A percentile compares a stretch with the other conserved stretches of the same genome.
Conservation (phyloP, 2,797 vertebrate species). For the Enteromius thamalakanensis region DNA sequence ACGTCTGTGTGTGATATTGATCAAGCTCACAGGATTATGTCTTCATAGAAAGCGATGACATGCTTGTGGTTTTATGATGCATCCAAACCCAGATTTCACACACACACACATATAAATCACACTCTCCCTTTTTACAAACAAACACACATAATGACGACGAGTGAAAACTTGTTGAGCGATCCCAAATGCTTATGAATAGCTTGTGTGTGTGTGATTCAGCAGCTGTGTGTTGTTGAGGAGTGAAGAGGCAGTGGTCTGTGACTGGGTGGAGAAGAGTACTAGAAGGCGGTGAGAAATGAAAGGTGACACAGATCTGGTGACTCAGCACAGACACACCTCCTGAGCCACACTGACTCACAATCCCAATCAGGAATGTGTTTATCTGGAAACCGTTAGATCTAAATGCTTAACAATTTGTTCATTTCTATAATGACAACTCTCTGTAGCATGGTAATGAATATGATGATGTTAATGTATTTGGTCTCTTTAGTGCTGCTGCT, state of each 20-base stretch:
- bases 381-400: constrained; percentile 21
- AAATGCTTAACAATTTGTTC: neutral
- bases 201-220: constrained; percentile 8
- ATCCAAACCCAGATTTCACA: constrained; percentile 15
- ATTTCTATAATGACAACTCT: neutral
- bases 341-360: constrained; percentile 33
- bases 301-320: constrained; percentile 48
- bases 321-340: constrained; percentile 52
- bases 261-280: constrained; percentile 32
- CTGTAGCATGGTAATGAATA: too few species aligned
- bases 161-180: constrained; percentile 27
- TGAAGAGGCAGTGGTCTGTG: constrained; percentile 36
- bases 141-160: neutral
- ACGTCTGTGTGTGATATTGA: neutral
- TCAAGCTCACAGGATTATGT: neutral
- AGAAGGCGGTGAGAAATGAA: constrained; percentile 1
- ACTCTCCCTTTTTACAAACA: constrained; percentile 17
- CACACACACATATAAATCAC: neutral
- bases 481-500: too few species aligned
- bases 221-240: constrained; percentile 25
- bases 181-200: neutral
- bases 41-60: neutral
- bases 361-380: constrained; percentile 39
- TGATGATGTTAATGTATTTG: too few species aligned
- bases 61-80: neutral